A percentile compares a stretch with the other conserved stretches of the same genome.
Conservation (phyloP, 2,113 vertebrate species). For the Notechis scutatus region DNA sequence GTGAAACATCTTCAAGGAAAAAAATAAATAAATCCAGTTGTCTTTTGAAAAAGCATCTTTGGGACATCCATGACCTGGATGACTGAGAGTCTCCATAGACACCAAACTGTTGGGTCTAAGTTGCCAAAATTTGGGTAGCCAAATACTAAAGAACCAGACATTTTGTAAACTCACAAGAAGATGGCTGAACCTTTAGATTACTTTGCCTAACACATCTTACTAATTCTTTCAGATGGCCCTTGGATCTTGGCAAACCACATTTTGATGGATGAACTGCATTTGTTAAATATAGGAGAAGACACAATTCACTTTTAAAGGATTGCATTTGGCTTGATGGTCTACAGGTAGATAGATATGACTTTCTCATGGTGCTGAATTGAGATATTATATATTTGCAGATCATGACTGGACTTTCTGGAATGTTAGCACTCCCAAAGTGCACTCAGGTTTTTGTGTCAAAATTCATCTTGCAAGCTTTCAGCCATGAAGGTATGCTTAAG, state of each 20-base stretch:
- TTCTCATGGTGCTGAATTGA: background rate
- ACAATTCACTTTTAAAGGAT: too few species aligned
- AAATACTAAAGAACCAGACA: background rate
- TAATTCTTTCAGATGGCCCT: background rate
- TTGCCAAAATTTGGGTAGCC: background rate
- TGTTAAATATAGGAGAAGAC: background rate
- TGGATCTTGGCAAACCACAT: background rate
- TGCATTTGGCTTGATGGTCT: background rate
- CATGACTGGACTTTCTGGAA: background rate
- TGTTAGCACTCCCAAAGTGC: slow-evolving; percentile 16
- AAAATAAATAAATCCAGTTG: background rate
- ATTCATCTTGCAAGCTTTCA: slow-evolving; percentile 36
- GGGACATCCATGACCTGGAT: background rate
- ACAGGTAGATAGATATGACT: background rate
- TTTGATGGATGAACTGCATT: background rate
- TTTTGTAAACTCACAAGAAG: background rate
- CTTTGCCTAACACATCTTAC: background rate
- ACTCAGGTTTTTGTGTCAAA: slow-evolving; percentile 8
- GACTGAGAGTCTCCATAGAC: background rate
- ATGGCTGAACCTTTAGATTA: background rate
- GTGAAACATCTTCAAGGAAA: background rate
- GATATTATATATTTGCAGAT: background rate
- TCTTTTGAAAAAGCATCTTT: background rate
- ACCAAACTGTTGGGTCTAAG: background rate
- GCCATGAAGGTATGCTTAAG: slow-evolving; percentile 45